phyloP scores from a whole-genome alignment of 2,797 vertebrate genomes.

The Fistularia tabacaria region DNA sequence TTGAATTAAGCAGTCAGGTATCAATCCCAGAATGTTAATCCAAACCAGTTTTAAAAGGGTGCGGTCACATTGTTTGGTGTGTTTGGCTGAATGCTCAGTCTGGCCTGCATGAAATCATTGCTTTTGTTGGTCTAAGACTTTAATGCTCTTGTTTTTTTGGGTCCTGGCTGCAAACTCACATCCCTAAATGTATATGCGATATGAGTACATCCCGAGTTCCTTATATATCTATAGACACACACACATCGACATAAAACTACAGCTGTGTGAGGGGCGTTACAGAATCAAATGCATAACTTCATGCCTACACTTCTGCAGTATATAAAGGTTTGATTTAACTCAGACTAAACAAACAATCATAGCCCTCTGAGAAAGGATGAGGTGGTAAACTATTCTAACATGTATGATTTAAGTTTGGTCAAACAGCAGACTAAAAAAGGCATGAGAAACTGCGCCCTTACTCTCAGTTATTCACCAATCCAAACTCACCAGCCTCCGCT shows the following conservation, averaged over 20 bases:
- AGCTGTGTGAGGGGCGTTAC: slow-evolving; percentile 17
- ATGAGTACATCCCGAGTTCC: neutral
- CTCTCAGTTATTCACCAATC: slow-evolving; percentile 17
- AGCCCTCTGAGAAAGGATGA: slow-evolving; percentile 39
- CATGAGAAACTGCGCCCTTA: slow-evolving; percentile 49
- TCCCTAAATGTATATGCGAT: slow-evolving; percentile 1
- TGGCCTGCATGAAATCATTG: slow-evolving; percentile 9
- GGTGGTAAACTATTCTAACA: slow-evolving; percentile 36
- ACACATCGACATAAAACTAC: neutral
- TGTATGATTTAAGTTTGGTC: slow-evolving; percentile 29
- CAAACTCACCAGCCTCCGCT: slow-evolving; percentile 47
- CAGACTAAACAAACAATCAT: slow-evolving; percentile 61
- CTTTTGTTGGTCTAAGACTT: neutral
- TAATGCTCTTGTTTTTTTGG: no score
- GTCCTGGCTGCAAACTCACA: slow-evolving; percentile 4
- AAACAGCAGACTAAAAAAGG: slow-evolving; percentile 45
- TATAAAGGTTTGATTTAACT: slow-evolving; percentile 35
- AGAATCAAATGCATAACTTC: slow-evolving; percentile 27
- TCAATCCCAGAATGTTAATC: slow-evolving; percentile 1
- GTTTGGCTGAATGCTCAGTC: slow-evolving; percentile 29
- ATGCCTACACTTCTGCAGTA: slow-evolving; percentile 18
- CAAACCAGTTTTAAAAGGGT: slow-evolving; percentile 1
- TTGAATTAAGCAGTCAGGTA: slow-evolving; percentile 14
- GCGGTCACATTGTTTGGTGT: slow-evolving; percentile 11
- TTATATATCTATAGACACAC: slow-evolving; percentile 17